A percentile compares a stretch with the other conserved stretches of the same genome.
These are phyloP conservation scores for Rhipidura dahli DNA, from an alignment of 2,113 vertebrate species.

Conservation along the genomic window DNA sequence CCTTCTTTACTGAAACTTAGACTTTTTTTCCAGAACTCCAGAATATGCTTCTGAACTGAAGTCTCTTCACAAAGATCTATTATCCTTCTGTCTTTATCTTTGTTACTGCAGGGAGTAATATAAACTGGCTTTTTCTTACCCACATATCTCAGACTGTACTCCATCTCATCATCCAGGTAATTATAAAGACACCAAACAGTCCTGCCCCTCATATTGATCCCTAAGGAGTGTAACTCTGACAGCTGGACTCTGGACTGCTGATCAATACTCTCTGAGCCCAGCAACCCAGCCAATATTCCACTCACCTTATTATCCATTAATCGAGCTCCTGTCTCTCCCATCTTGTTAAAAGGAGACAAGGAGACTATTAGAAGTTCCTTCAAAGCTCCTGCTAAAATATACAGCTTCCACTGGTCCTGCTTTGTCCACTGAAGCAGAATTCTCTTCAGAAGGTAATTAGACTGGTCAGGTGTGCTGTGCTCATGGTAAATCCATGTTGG, in stretches of 20 bases:
- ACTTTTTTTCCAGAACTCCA: background rate
- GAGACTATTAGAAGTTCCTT: background rate
- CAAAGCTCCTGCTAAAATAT: background rate
- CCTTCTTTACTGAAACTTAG: background rate
- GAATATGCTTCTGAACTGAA: background rate
- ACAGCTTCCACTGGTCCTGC: background rate
- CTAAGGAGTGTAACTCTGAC: background rate
- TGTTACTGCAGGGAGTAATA: background rate
- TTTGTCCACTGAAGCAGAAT: background rate
- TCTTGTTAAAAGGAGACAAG: background rate
- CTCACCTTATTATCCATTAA: background rate
- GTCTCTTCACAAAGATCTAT: background rate
- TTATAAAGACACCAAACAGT: background rate
- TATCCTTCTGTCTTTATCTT: background rate
- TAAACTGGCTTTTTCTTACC: background rate
- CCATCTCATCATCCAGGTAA: background rate
- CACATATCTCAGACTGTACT: background rate
- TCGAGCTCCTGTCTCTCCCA: background rate
- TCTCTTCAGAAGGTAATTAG: background rate
- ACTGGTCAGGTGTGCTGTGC: background rate
- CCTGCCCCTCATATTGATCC: rapidly evolving
- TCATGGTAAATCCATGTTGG: background rate
- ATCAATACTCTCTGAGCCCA: background rate
- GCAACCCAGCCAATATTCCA: background rate
- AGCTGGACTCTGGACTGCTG: background rate